Conservation (phyloP, 2,888 invertebrate genomes). For the Protula sp. region DNA sequence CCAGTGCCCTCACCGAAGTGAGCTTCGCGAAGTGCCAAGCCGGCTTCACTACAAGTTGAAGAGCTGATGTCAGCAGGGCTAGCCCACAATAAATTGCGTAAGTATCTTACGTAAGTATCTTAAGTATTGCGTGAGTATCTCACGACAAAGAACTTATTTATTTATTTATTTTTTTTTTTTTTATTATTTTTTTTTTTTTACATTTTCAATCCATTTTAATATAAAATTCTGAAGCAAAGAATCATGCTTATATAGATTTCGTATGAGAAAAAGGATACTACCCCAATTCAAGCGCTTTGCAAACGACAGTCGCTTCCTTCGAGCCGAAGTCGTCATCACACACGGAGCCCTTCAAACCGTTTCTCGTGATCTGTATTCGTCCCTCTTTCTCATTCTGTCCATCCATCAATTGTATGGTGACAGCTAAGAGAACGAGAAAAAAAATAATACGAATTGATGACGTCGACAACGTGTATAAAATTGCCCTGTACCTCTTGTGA, state of each 20-base stretch:
- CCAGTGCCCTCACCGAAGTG: conserved; percentile 19
- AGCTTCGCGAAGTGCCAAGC: conserved; percentile 51
- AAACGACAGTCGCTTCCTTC: conserved; percentile 59
- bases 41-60: conserved; percentile 15
- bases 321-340: conserved; percentile 73
- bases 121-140: no score
- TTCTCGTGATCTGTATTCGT: conserved; percentile 66
- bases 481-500: no score
- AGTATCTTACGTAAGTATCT: no score
- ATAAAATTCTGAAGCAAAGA: no score
- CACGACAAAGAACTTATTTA: no score
- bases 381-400: conserved; percentile 62
- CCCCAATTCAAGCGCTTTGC: conserved; percentile 52
- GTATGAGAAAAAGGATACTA: no score
- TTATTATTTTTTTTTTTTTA: no score
- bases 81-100: no score
- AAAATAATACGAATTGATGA: conserved; percentile 32
- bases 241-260: no score
- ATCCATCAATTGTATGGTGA: conserved; percentile 37
- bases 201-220: no score
- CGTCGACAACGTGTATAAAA: conserved; percentile 33
- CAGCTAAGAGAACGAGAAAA: conserved; percentile 2
- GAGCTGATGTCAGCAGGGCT: no score
- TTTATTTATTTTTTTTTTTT: no score
- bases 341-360: conserved; percentile 70